Evolutionary conservation across 2,113 vertebrate species (phyloP).

Genomic region (Leucopternis melanops): DNA sequence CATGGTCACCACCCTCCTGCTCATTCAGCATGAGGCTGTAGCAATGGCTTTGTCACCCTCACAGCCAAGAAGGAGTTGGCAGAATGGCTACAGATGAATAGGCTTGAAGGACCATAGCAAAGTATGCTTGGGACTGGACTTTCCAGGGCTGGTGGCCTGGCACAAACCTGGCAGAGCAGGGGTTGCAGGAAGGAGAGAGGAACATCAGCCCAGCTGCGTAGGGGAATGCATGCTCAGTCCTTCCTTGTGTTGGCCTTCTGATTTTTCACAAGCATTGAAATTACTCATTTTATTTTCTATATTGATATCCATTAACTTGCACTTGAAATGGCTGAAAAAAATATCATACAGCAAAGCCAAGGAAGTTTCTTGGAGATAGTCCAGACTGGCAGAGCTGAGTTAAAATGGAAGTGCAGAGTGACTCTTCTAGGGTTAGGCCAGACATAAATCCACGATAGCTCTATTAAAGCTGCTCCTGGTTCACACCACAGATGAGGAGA

Average conservation of each 20-base stretch:
- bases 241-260: neutral
- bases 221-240: neutral
- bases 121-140: neutral
- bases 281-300: neutral
- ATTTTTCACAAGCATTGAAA: neutral
- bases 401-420: neutral
- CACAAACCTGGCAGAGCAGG: neutral
- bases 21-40: neutral
- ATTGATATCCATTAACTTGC: neutral
- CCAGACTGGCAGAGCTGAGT: neutral
- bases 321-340: neutral
- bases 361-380: neutral
- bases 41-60: neutral
- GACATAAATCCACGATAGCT: neutral
- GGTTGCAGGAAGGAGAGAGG: neutral
- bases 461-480: neutral
- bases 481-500: neutral
- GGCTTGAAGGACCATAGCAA: neutral
- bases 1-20: neutral
- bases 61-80: neutral
- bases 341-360: neutral
- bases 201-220: neutral
- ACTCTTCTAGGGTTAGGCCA: neutral
- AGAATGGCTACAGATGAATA: rapidly evolving
- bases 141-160: neutral